Percentiles rank a stretch among this genome's conserved stretches.
These are phyloP conservation scores for Eumerus sabulonum DNA, from an alignment of 2,888 invertebrate species.

Conservation along the genomic window DNA sequence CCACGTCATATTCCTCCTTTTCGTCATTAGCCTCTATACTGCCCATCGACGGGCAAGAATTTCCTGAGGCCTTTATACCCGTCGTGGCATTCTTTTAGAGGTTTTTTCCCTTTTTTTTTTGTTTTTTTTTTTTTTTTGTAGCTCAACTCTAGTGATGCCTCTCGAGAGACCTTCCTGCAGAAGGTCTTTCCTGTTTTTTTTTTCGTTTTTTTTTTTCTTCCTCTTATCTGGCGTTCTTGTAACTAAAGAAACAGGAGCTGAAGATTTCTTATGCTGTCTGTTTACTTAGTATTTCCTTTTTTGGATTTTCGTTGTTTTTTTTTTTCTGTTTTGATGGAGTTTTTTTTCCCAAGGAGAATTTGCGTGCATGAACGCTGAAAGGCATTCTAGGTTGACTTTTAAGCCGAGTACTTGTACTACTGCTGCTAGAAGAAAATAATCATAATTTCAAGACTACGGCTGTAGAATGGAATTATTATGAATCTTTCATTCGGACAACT, in stretches of 20 bases:
- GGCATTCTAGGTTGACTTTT: too few species aligned
- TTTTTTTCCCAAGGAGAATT: constrained; percentile 15
- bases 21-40: background rate
- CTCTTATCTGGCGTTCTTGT: constrained; percentile 6
- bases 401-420: constrained; percentile 1
- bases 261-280: constrained; percentile 25
- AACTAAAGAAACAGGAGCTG: constrained; percentile 12
- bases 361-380: constrained; percentile 3
- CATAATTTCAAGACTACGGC: constrained; percentile 58
- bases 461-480: constrained; percentile 49
- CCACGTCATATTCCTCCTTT: constrained; percentile 56
- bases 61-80: constrained; percentile 30
- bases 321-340: constrained; percentile 15
- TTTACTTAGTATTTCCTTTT: constrained; percentile 37
- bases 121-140: constrained; percentile 30
- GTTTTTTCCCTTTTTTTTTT: constrained; percentile 19
- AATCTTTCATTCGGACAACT: background rate
- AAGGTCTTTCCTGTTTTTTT: background rate
- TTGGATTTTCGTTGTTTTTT: background rate
- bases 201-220: background rate
- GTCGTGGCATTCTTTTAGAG: constrained; percentile 17
- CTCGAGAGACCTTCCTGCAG: constrained; percentile 45
- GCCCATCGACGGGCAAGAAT: constrained; percentile 7
- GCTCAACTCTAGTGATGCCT: constrained; percentile 26
- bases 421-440: constrained; percentile 35